phyloP scores from a whole-genome alignment of 2,113 vertebrate genomes.

The Hymenochirus boettgeri region DNA sequence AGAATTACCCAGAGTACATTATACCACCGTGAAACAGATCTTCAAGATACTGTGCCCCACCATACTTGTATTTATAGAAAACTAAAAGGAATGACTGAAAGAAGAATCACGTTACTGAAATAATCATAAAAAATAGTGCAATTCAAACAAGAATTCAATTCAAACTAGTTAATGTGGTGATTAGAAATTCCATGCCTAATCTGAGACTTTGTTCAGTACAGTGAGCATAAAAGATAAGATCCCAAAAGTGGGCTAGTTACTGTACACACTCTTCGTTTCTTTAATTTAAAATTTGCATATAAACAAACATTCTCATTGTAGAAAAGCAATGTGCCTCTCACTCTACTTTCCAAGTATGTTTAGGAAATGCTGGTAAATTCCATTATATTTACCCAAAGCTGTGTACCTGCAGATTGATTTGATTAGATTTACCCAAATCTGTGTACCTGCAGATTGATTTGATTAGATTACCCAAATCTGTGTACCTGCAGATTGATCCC shows the following conservation, averaged over 20 bases:
- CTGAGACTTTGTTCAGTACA: slow-evolving; percentile 2
- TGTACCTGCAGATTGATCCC: no score
- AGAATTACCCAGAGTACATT: slow-evolving; percentile 42
- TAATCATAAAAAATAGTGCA: slow-evolving; percentile 44
- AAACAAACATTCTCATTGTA: no score
- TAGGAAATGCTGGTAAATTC: no score
- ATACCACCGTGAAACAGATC: slow-evolving; percentile 36
- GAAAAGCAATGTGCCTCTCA: no score
- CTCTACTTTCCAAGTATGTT: no score
- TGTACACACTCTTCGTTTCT: not conserved
- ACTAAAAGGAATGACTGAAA: slow-evolving; percentile 36
- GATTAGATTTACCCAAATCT: no score
- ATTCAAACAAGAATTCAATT: slow-evolving; percentile 31
- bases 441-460: no score
- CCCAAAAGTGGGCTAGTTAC: not conserved
- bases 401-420: no score
- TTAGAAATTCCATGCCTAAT: slow-evolving; percentile 40
- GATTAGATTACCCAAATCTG: no score
- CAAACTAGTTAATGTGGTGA: slow-evolving; percentile 45
- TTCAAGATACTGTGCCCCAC: slow-evolving; percentile 22
- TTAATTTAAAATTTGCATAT: no score
- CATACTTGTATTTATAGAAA: slow-evolving; percentile 30
- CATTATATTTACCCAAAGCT: no score
- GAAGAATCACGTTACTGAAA: slow-evolving; percentile 33
- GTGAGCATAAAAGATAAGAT: slow-evolving; percentile 1